Conservation (phyloP, 2,888 invertebrate species). For the Ligdia adustata region DNA sequence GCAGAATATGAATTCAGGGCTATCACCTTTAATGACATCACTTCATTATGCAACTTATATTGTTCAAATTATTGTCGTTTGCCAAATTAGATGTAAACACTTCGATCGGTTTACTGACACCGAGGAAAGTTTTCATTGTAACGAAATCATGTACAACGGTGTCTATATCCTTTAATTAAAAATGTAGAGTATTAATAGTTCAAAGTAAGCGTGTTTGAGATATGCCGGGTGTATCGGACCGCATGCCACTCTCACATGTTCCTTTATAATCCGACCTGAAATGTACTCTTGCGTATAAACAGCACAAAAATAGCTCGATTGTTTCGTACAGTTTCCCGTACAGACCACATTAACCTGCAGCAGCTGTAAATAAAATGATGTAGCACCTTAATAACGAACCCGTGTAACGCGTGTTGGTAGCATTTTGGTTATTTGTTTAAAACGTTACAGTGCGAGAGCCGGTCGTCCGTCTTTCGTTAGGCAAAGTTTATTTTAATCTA, state of each 20-base stretch:
- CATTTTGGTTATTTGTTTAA: constrained; percentile 78
- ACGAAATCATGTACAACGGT: constrained; percentile 9
- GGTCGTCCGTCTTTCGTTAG: constrained; percentile 72
- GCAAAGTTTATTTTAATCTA: constrained; percentile 72
- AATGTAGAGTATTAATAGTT: constrained; percentile 10
- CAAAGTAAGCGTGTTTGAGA: constrained; percentile 18
- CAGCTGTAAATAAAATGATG: constrained; percentile 79
- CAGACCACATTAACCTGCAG: constrained; percentile 71
- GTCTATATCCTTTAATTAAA: constrained; percentile 19
- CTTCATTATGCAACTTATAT: constrained; percentile 55
- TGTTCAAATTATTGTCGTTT: constrained; percentile 57
- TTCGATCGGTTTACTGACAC: constrained; percentile 55
- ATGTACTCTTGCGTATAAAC: constrained; percentile 54
- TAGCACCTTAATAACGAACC: constrained; percentile 73
- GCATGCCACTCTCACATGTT: constrained; percentile 5
- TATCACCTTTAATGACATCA: constrained; percentile 61
- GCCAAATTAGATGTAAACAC: constrained; percentile 59
- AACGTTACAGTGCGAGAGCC: constrained; percentile 55
- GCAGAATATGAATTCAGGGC: constrained; percentile 59
- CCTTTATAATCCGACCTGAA: constrained; percentile 37
- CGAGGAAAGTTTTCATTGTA: constrained; percentile 11
- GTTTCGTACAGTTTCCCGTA: constrained; percentile 68
- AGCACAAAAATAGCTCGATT: constrained; percentile 68
- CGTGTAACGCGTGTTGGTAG: constrained; percentile 66
- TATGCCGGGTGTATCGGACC: no score